phyloP scores from a whole-genome alignment of 2,797 vertebrate genomes.

The Tenualosa thibaudeaui region DNA sequence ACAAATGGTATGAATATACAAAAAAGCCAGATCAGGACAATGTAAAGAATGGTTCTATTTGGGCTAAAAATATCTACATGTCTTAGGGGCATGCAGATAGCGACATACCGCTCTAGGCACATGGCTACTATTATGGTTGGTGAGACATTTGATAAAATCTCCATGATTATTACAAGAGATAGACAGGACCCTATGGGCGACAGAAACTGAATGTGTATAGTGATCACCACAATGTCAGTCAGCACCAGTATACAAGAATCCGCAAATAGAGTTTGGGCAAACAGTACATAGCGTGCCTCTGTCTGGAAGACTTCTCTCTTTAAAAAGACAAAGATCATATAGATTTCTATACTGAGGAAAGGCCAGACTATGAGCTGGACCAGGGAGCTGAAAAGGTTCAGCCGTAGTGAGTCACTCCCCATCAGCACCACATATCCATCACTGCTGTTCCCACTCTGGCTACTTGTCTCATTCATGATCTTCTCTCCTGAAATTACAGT shows the following conservation, averaged over 20 bases:
- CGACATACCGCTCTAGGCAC: constrained; percentile 38
- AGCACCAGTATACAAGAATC: background rate
- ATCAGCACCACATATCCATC: background rate
- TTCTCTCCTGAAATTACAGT: too few relatives aligned
- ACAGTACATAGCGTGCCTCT: background rate
- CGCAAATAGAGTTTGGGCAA: background rate
- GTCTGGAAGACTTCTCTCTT: background rate
- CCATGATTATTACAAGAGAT: background rate
- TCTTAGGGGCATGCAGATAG: constrained; percentile 56
- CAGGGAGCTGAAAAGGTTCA: background rate
- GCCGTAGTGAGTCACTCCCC: background rate
- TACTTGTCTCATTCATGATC: background rate
- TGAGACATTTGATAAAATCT: background rate
- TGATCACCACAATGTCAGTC: background rate
- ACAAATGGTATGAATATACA: constrained; percentile 36
- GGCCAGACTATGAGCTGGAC: background rate
- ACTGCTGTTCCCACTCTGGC: background rate
- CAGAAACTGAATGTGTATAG: background rate
- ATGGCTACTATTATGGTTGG: background rate
- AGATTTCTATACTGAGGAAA: background rate
- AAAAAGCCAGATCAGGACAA: constrained; percentile 46
- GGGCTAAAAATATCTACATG: constrained; percentile 48
- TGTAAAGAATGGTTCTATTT: constrained; percentile 35
- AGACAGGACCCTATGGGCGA: background rate
- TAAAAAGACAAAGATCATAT: background rate